Base-by-base conservation (phyloP, 2,113 vertebrate genomes). In the Crotalus horridus region DNA sequence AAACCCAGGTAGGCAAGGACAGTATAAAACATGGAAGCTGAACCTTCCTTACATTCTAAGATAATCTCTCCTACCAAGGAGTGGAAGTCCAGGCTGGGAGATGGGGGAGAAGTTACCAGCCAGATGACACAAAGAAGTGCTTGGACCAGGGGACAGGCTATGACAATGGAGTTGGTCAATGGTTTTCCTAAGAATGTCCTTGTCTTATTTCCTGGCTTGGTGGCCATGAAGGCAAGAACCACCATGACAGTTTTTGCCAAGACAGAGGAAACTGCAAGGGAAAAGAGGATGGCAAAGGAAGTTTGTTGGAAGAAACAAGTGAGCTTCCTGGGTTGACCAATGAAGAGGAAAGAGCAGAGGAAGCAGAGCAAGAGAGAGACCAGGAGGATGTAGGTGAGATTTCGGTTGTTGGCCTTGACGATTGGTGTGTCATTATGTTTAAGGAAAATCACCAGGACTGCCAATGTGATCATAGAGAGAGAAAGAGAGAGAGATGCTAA, bases 291-390 rank as follows among this genome's bases (percentile, higher is more conserved):
- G 10, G 26, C 61, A 64, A 64, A 64, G 10, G 61, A 0, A 64
- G 10, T n/a, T 64, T 64, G 61, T 13, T 1, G 61, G 1, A 64
- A 12, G 26, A 64, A 26, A 64, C 61, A 64, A 1, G 61, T 64
- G 11, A 64, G 0, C 3, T n/a, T 64, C 26, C 26, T 0, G 0
- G 61, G 61, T 64, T 1, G 26, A 29, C 26, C 26, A 29, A 64
- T 64, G 61, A 64, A 64, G 26, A 64, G 61, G 61, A 64, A 64
- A 3, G 61, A 64, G 61, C 61, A 64, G 4, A 64, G 61, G 61
- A 64, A 64, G 10, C 61, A 64, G 26, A 29, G 26, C 61, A 64
- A 26, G 26, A 64, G 61, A 11, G 61, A 64, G 26, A 64, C 11
- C 26, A 64, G 61, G 8, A 64, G 61, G 26, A 64, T 12, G 11